Percentiles rank a stretch among this genome's conserved stretches.
phyloP scores from a whole-genome alignment of 2,888 invertebrate species.

The Scelioninae gen. 1 region DNA sequence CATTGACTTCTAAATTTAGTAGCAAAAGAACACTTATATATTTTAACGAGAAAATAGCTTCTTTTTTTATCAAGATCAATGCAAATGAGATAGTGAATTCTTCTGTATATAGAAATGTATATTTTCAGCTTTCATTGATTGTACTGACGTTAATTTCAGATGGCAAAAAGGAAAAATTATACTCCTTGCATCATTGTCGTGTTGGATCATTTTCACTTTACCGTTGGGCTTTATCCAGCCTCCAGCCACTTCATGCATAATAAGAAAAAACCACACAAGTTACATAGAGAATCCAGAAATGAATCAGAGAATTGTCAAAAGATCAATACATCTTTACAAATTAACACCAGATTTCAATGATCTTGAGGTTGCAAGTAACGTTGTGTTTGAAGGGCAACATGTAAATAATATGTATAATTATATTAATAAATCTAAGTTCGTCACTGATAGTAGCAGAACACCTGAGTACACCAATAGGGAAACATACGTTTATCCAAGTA shows the following conservation, averaged over 20 bases:
- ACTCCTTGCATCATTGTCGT: slow-evolving; percentile 94
- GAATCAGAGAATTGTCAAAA: slow-evolving; percentile 84
- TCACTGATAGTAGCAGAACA: slow-evolving; percentile 8
- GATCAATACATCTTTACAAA: slow-evolving; percentile 82
- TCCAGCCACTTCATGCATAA: slow-evolving; percentile 94
- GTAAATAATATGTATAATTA: slow-evolving; percentile 44
- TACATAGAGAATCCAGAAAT: slow-evolving; percentile 87
- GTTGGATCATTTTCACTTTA: slow-evolving; percentile 98
- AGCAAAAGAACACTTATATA: too few relatives aligned
- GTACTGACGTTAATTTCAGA: slow-evolving; percentile 81
- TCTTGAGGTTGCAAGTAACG: slow-evolving; percentile 80
- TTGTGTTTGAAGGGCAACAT: slow-evolving; percentile 80
- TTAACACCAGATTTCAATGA: slow-evolving; percentile 75
- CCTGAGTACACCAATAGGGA: slow-evolving; percentile 10
- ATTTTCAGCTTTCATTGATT: too few relatives aligned
- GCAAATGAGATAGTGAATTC: too few relatives aligned
- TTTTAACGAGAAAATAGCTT: too few relatives aligned
- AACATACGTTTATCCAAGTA: slow-evolving; percentile 1
- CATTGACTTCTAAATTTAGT: too few relatives aligned
- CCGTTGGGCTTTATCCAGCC: slow-evolving; percentile 98
- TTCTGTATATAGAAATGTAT: too few relatives aligned
- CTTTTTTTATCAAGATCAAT: too few relatives aligned
- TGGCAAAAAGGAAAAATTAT: slow-evolving; percentile 95
- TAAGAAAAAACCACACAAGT: slow-evolving; percentile 87
- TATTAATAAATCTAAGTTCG: slow-evolving; percentile 28